Evolutionary conservation across 2,888 invertebrate genomes (phyloP).

Genomic region (Lycophotia porphyrea): DNA sequence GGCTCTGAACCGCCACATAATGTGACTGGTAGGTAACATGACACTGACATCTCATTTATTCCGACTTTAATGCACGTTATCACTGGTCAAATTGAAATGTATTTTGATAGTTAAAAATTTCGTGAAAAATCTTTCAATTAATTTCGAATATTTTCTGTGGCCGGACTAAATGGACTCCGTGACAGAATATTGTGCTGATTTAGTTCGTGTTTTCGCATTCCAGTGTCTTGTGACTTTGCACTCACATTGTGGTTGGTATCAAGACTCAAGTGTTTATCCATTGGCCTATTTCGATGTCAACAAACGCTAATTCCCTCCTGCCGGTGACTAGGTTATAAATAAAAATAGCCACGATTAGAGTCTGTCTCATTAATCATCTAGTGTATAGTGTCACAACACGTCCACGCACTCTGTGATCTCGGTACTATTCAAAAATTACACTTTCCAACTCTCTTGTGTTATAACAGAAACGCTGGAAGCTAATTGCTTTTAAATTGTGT

Average conservation of each 20-base stretch:
- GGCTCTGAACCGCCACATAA: conserved; percentile 69
- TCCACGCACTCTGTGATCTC: conserved; percentile 84
- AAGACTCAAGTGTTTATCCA: conserved; percentile 69
- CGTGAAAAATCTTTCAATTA: conserved; percentile 32
- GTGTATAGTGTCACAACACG: conserved; percentile 85
- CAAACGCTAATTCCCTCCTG: conserved; percentile 78
- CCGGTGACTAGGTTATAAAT: conserved; percentile 80
- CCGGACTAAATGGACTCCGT: conserved; percentile 24
- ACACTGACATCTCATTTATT: conserved; percentile 71
- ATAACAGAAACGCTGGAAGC: conserved; percentile 69
- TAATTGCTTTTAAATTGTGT: conserved; percentile 79
- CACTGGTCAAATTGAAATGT: conserved; percentile 56
- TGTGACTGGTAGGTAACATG: conserved; percentile 73
- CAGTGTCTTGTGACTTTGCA: conserved; percentile 41
- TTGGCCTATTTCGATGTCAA: conserved; percentile 83
- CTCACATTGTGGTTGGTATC: conserved; percentile 48
- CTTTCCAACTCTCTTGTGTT: conserved; percentile 71
- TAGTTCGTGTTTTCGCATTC: conserved; percentile 43
- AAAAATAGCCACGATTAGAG: conserved; percentile 82
- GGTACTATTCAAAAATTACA: conserved; percentile 76
- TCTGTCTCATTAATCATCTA: conserved; percentile 84
- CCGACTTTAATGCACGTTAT: conserved; percentile 66
- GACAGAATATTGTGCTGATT: conserved; percentile 23
- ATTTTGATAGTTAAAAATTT: conserved; percentile 55
- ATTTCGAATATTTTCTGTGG: conserved; percentile 25